Conservation (phyloP, 2,113 vertebrate genomes). For the Rhineura floridana region DNA sequence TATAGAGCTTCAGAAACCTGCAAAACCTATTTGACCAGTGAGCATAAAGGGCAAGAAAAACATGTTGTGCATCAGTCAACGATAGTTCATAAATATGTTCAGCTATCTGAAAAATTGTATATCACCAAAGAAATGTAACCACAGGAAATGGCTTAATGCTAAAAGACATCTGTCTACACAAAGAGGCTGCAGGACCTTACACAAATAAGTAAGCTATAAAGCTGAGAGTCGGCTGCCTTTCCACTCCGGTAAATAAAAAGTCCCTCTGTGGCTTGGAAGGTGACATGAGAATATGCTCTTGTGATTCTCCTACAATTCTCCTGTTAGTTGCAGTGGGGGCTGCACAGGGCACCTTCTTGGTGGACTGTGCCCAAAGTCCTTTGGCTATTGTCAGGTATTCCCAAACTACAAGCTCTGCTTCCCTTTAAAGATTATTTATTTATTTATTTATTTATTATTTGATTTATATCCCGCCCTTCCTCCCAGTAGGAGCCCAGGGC, state of each 20-base stretch:
- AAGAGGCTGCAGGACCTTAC: background rate
- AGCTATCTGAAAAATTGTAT: background rate
- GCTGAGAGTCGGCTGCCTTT: background rate
- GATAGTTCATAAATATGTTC: background rate
- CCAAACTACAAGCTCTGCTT: background rate
- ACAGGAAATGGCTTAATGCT: background rate
- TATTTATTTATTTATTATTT: too few species aligned
- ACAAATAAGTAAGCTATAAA: background rate
- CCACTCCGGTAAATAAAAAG: background rate
- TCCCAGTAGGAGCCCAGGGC: too few species aligned
- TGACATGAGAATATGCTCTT: background rate
- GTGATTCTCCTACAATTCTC: background rate
- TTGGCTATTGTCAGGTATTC: background rate
- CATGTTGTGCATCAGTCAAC: background rate
- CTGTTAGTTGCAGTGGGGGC: background rate
- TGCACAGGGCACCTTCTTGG: background rate
- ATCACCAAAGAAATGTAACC: background rate
- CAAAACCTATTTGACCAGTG: background rate
- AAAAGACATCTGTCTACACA: too few species aligned
- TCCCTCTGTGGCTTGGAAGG: background rate
- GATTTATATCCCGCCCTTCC: too few species aligned
- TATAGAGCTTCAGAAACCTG: background rate
- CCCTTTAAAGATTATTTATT: too few species aligned
- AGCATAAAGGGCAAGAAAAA: background rate
- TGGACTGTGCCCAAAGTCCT: background rate